Base-by-base conservation (phyloP, 1,140 invertebrate genomes). In the Plutomurus gul region DNA sequence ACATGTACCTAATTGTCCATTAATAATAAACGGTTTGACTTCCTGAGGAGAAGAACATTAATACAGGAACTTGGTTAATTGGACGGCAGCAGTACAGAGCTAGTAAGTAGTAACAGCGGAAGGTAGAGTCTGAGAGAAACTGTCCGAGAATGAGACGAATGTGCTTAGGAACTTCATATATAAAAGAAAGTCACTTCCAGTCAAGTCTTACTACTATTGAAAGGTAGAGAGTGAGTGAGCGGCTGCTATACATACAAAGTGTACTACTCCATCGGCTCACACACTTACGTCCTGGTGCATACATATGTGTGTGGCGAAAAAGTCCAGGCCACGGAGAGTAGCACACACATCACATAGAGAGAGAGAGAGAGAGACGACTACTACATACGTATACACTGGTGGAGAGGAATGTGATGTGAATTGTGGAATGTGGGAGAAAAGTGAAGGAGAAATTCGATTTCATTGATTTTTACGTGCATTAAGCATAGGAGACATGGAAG, bases 391-490 rank as follows among this genome's bases (percentile, higher is more conserved):
- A n/a, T n/a, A n/a, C n/a, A n/a, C n/a, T n/a, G n/a, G n/a, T n/a
- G n/a, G n/a, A n/a, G 18, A 51, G 56, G 56, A 65, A 65, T 65
- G 56, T 65, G 56, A 65, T 65, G 56, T 65, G 56, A 65, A 65
- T 65, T 65, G 56, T 65, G 56, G 56, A 65, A 65, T 65, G 56
- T 65, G 56, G 36, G 56, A 65, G 56, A 65, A 65, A 65, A 65
- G 56, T 65, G 56, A 65, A 65, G 56, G 56, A 65, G 56, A 65
- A 65, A 65, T 65, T 65, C 56, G 56, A 65, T 65, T 65, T 65
- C 56, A 65, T 65, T 65, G 56, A 65, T 65, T 65, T 65, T 65
- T 65, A 65, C 56, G 56, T 65, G 56, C 56, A 65, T 65, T 65
- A 65, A 65, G 27, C 13, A 16, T 65, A 65, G 25, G 27, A 16